Conservation (phyloP, 2,113 vertebrate genomes). For the Urocynchramus pylzowi region DNA sequence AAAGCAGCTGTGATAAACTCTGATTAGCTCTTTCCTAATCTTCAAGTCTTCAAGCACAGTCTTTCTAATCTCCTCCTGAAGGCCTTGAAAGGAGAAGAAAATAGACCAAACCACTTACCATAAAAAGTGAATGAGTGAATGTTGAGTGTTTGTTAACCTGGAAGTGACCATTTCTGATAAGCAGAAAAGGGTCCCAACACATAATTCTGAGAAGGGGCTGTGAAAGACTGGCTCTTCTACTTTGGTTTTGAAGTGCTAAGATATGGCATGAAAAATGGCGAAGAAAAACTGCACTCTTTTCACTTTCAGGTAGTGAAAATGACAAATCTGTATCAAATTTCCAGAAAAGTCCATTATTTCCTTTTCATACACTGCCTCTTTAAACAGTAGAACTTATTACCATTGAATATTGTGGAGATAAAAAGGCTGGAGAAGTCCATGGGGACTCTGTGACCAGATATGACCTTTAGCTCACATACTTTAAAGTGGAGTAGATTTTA, state of each 20-base stretch:
- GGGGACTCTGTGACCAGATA: neutral
- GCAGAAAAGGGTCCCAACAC: neutral
- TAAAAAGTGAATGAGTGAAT: neutral
- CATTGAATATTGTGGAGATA: neutral
- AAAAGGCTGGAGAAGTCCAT: neutral
- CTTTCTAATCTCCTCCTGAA: neutral
- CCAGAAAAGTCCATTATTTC: neutral
- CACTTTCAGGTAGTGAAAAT: neutral
- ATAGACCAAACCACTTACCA: neutral
- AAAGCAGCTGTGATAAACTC: neutral
- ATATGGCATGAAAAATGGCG: neutral
- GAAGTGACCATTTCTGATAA: neutral
- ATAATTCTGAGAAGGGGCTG: neutral
- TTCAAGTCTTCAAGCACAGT: neutral
- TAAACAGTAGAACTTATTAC: neutral
- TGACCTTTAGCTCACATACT: neutral
- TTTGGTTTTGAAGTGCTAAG: neutral
- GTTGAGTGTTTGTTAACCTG: neutral
- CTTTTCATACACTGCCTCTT: neutral
- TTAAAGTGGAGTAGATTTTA: neutral
- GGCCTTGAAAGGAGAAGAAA: neutral
- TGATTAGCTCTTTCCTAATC: neutral
- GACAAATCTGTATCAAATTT: neutral
- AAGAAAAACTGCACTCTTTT: neutral
- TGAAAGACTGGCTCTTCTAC: neutral